Base-by-base conservation (phyloP, 2,113 vertebrate species). In the Narcine bancroftii region DNA sequence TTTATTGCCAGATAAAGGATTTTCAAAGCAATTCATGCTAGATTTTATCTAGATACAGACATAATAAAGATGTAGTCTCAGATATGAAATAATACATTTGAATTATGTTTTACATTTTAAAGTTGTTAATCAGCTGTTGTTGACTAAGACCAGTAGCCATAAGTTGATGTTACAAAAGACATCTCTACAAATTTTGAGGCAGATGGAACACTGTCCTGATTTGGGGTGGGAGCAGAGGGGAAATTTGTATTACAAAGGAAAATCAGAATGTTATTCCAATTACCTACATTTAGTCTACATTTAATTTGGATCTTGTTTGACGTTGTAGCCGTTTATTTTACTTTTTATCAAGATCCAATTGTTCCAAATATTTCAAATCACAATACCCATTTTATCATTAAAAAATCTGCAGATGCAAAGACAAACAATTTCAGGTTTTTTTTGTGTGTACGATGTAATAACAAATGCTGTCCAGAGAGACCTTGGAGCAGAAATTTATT, bases 11-110 rank as follows among this genome's bases (percentile, higher is more conserved):
- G 50, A 50, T 50, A 56, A 83, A 50, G 33, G 50, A n/a, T n/a
- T 56, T 85, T 85, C 29, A 83, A 85, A 85, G 81, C 29, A 85
- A 53, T 33, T 33, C 47, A 60, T 56, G 56, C 81, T n/a, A 85
- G 50, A 85, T 85, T n/a, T 85, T 85, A 85, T 85, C 29, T 50
- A 56, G 81, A 56, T 56, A 56, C 29, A 56, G 29, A n/a, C 81
- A 50, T n/a, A 33, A 53, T 11, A 33, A 53, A 56, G 56, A 85
- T 83, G 29, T 50, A 85, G 77, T 50, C 11, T 29, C 42, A 81
- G 24, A 26, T 0, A 81, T 33, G 26, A 81, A 85, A 56, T 56
- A 56, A 60, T 85, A 85, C 81, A 83, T 83, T 33, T 53, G 15
- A 85, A 56, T 56, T 15, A 85, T 50, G 26, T 36, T 85, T 85